Conservation (phyloP, 2,797 vertebrate species). For the Moxostoma hubbsi region DNA sequence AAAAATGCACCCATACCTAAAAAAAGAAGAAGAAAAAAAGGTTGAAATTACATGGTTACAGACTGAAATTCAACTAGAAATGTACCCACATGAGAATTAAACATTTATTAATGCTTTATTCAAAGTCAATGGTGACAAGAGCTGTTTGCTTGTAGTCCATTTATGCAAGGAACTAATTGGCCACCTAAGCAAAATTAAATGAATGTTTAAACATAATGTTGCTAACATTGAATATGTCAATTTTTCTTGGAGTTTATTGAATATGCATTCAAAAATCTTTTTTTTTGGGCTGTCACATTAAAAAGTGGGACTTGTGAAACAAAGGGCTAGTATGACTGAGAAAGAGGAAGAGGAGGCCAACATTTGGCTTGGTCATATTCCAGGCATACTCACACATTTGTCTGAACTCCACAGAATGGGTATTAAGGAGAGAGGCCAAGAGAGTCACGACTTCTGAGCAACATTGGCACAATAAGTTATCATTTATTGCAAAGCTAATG, state of each 20-base stretch:
- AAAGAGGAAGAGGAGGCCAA: slow-evolving; percentile 39
- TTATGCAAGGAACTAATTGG: too few species aligned
- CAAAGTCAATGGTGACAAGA: neutral
- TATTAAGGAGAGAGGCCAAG: neutral
- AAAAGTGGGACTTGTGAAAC: slow-evolving; percentile 29
- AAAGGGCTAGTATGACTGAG: slow-evolving; percentile 41
- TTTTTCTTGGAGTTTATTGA: slow-evolving; percentile 14
- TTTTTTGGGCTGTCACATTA: neutral
- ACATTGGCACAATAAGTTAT: neutral
- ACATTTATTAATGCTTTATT: neutral
- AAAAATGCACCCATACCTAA: neutral
- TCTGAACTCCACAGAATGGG: slow-evolving; percentile 25
- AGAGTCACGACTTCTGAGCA: neutral
- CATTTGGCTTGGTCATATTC: slow-evolving; percentile 51
- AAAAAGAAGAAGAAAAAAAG: neutral
- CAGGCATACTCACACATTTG: slow-evolving; percentile 40
- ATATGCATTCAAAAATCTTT: slow-evolving; percentile 22
- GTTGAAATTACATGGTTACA: neutral
- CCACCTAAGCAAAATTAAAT: neutral
- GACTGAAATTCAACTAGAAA: neutral
- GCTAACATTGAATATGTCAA: neutral
- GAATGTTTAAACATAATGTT: neutral
- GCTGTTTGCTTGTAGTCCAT: too few species aligned
- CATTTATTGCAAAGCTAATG: too few species aligned
- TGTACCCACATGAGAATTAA: neutral